Evolutionary conservation across 2,797 vertebrate genomes (phyloP), one percentile per base, ranked within the genome.

Genomic region (Melanotaenia parkinsoni): DNA sequence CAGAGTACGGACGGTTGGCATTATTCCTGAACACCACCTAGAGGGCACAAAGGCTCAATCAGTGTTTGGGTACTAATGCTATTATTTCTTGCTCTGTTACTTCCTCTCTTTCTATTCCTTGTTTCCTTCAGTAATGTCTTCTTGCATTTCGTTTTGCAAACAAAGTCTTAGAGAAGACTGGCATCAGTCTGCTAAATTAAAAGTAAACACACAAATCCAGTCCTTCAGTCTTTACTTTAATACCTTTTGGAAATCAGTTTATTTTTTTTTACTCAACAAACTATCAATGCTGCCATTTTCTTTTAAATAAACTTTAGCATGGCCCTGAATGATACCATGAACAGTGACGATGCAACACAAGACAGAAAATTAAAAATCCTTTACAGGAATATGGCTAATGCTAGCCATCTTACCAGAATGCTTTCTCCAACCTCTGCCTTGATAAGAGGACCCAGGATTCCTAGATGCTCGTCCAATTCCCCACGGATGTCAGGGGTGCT

Each of bases 21-120:
- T 95, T 89, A 90, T 99, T 99, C 89, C 89, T 98, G 90, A 99
- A 98, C 72, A 95, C 93, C 84, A 99, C 95, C 98, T 98, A 74
- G 12, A 80, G 71, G 65, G 74, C 8, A 75, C 24, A 74, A 53
- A 70, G 5, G 63, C 10, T 53, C 28, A 43, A 33, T 62, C 0
- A 26, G 11, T 50, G 40, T 10, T 14, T 32, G 24, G n/a, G n/a
- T 57, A 30, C 3, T 30, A 4, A 8, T 59, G 53, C 1, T 9
- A 8, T 47, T 47, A 47, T 47, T 47, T 20, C 18, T 20, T 47
- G 16, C 14, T 45, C 16, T 45, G 14, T 18, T 45, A 12, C 5
- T 45, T 20, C 13, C 13, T 45, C 16, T 18, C 16, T 45, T 45
- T 18, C 12, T 16, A 1, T 16, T 16, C 14, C 43, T 20, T 45